phyloP scores from a whole-genome alignment of 1,140 invertebrate species.

The Cydia fagiglandana region DNA sequence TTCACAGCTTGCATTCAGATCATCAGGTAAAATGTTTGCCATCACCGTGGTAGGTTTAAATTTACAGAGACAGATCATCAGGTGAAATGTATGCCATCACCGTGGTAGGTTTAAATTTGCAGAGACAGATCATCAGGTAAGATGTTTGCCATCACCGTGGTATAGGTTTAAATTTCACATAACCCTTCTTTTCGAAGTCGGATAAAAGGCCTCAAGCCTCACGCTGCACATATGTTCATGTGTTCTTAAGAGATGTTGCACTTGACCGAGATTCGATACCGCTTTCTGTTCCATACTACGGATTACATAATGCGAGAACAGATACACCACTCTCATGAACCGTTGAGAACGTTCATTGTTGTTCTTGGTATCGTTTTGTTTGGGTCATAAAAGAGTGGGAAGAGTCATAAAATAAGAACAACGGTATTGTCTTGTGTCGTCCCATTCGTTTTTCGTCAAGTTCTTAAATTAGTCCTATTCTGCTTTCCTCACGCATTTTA shows the following conservation, averaged over 20 bases:
- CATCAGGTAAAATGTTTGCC: too few relatives aligned
- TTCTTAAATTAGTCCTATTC: too few relatives aligned
- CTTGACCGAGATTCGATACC: conserved; percentile 16
- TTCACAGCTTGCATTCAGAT: too few relatives aligned
- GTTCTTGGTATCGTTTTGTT: too few relatives aligned
- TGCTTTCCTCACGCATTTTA: too few relatives aligned
- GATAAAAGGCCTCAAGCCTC: conserved; percentile 11
- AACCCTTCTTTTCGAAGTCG: background rate
- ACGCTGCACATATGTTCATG: conserved; percentile 18
- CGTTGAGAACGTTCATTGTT: background rate
- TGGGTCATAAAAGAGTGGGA: too few relatives aligned
- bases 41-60: background rate
- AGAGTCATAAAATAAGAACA: too few relatives aligned
- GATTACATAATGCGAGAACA: background rate
- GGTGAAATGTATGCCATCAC: too few relatives aligned
- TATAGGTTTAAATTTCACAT: background rate
- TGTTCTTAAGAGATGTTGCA: conserved; percentile 22
- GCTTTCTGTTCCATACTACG: conserved; percentile 22
- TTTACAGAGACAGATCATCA: too few relatives aligned
- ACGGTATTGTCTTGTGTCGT: too few relatives aligned
- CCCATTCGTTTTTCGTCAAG: too few relatives aligned
- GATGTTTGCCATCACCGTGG: background rate
- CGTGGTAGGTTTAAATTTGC: background rate
- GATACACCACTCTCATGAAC: background rate
- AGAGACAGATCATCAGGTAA: too few relatives aligned